A percentile compares a stretch with the other conserved stretches of the same genome.
Evolutionary conservation across 92 coral and sea anemone species (phyloP).

Genomic region (Scolanthus callimorphus): DNA sequence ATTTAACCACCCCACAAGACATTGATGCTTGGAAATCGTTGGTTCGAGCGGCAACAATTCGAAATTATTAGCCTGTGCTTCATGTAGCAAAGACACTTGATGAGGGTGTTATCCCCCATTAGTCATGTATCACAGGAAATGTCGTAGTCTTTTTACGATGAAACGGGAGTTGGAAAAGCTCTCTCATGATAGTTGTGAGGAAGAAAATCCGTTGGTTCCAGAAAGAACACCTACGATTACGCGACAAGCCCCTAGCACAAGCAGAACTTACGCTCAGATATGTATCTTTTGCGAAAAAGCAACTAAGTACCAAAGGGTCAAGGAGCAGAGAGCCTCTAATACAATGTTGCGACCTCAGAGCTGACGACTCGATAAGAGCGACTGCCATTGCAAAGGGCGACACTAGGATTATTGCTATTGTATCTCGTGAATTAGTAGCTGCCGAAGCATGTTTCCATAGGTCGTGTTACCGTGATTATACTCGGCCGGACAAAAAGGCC

Average conservation of each 20-base stretch:
- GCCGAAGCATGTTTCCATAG: constrained; percentile 33
- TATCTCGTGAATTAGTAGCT: constrained; percentile 22
- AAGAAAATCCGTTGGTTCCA: constrained; percentile 10
- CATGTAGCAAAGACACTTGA: constrained; percentile 16
- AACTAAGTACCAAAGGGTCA: constrained; percentile 15
- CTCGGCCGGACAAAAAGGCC: constrained; percentile 10
- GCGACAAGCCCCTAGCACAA: constrained; percentile 27
- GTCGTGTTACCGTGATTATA: constrained; percentile 31
- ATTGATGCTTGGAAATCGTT: constrained; percentile 23
- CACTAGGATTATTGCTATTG: constrained; percentile 20
- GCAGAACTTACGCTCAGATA: constrained; percentile 20
- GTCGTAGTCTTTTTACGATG: constrained; percentile 26
- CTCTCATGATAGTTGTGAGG: constrained; percentile 7
- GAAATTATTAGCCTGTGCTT: constrained; percentile 28
- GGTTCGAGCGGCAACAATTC: constrained; percentile 22
- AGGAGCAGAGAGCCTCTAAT: constrained; percentile 16
- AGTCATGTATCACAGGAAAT: constrained; percentile 18
- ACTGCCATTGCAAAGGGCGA: constrained; percentile 11
- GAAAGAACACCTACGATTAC: constrained; percentile 14
- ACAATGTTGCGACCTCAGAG: constrained; percentile 14
- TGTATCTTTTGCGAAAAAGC: constrained; percentile 30
- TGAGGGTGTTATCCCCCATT: constrained; percentile 17
- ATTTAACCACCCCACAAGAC: constrained; percentile 18
- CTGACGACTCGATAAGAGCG: constrained; percentile 18
- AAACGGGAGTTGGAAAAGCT: constrained; percentile 12